phyloP scores from a whole-genome alignment of 2,113 vertebrate genomes.

The Anolis sagrei region DNA sequence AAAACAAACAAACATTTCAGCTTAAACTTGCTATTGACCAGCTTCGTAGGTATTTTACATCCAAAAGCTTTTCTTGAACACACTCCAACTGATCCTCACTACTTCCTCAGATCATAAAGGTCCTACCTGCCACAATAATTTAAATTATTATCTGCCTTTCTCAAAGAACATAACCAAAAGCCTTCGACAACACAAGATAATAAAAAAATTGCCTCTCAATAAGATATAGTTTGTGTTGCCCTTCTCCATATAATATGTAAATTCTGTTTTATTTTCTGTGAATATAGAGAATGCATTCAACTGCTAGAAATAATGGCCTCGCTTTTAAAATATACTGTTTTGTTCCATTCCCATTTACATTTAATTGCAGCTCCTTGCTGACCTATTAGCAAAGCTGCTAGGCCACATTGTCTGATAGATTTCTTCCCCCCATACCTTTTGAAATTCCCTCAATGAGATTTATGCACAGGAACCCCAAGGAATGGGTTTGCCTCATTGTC shows the following conservation, averaged over 20 bases:
- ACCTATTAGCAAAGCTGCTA: constrained; percentile 3
- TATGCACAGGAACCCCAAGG: neutral
- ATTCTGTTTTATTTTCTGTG: neutral
- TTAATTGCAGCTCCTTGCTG: neutral
- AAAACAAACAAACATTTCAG: neutral
- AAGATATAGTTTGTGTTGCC: neutral
- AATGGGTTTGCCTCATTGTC: constrained; percentile 4
- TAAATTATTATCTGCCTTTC: neutral
- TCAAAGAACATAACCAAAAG: neutral
- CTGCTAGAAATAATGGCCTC: neutral
- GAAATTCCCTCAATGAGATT: neutral
- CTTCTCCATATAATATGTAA: neutral
- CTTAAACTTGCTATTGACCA: neutral
- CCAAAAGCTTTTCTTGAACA: neutral
- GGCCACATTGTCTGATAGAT: neutral
- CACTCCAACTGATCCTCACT: neutral
- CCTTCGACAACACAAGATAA: too few relatives aligned
- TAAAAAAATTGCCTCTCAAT: neutral
- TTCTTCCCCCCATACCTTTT: neutral
- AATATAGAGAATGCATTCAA: neutral
- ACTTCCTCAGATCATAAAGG: neutral
- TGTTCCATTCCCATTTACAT: neutral
- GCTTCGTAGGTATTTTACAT: too few relatives aligned
- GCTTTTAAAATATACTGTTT: neutral
- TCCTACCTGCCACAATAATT: neutral